A percentile compares a stretch with the other conserved stretches of the same genome.
Conservation (phyloP, 2,113 vertebrate genomes). For the Lutjanus erythropterus region DNA sequence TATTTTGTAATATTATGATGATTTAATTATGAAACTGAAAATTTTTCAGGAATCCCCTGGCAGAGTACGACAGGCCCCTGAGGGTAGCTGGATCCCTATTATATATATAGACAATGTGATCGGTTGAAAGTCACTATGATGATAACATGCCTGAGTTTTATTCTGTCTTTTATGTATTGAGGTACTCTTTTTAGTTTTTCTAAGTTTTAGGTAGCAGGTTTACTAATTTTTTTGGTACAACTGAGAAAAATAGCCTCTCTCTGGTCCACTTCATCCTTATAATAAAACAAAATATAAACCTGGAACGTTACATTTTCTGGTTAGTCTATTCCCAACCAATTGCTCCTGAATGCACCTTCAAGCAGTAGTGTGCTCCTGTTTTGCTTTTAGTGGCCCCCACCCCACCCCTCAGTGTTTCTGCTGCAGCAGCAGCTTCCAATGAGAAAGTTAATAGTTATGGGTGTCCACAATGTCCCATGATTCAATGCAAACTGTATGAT, state of each 20-base stretch:
- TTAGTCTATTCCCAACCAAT: not conserved
- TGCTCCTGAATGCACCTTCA: conserved; percentile 39
- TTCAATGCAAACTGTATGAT: not conserved
- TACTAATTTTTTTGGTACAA: too few species aligned
- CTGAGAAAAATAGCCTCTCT: not conserved
- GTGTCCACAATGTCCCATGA: not conserved
- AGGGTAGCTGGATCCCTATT: too few species aligned
- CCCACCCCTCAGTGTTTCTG: conserved; percentile 39
- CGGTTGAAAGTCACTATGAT: too few species aligned
- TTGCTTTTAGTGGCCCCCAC: conserved; percentile 14
- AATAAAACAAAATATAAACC: not conserved
- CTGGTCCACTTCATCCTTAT: not conserved
- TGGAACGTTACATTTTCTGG: not conserved
- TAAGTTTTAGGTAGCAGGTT: too few species aligned
- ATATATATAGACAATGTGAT: too few species aligned
- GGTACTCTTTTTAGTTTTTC: too few species aligned
- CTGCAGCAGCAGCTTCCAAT: conserved; percentile 30
- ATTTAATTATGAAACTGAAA: too few species aligned
- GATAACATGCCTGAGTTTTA: too few species aligned
- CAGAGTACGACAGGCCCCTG: too few species aligned
- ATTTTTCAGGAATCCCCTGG: too few species aligned
- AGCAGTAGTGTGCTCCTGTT: conserved; percentile 32
- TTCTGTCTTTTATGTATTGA: too few species aligned
- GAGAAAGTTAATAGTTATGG: conserved; percentile 28
- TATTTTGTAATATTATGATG: too few species aligned